These are phyloP conservation scores for Mastigias papua DNA, from an alignment of 30 jellyfish, hydroid and myxozoan genomes.

Conservation along the genomic window DNA sequence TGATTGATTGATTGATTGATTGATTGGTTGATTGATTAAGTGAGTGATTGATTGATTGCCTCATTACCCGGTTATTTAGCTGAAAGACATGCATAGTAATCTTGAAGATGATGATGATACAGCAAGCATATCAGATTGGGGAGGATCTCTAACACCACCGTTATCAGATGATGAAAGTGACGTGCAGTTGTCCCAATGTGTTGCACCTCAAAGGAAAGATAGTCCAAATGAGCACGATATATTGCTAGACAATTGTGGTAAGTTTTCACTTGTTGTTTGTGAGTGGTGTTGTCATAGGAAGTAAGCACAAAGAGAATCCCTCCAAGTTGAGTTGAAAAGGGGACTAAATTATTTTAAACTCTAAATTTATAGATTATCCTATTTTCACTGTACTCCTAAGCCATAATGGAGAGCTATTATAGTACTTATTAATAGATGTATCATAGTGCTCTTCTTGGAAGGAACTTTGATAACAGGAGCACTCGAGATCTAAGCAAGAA, in stretches of 20 bases:
- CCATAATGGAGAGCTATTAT: no score
- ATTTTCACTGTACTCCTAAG: no score
- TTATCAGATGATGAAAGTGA: constrained; percentile 36
- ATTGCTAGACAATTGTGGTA: neutral
- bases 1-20: neutral
- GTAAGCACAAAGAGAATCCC: no score
- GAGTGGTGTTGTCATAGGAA: no score
- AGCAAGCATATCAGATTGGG: constrained; percentile 52
- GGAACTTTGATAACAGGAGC: no score
- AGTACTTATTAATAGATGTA: no score
- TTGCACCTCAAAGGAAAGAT: constrained; percentile 18
- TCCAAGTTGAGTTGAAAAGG: no score
- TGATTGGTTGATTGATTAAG: neutral
- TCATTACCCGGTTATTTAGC: neutral
- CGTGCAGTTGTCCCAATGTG: constrained; percentile 53
- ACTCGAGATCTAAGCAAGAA: no score
- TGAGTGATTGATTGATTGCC: neutral
- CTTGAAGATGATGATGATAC: constrained; percentile 22
- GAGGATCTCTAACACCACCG: constrained; percentile 73
- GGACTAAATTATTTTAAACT: no score
- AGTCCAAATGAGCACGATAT: neutral
- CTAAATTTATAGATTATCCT: no score
- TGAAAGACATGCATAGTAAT: neutral
- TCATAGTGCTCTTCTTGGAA: no score
- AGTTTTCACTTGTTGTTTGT: neutral